Conservation (phyloP, 1,140 invertebrate genomes). For the Cydia fagiglandana region DNA sequence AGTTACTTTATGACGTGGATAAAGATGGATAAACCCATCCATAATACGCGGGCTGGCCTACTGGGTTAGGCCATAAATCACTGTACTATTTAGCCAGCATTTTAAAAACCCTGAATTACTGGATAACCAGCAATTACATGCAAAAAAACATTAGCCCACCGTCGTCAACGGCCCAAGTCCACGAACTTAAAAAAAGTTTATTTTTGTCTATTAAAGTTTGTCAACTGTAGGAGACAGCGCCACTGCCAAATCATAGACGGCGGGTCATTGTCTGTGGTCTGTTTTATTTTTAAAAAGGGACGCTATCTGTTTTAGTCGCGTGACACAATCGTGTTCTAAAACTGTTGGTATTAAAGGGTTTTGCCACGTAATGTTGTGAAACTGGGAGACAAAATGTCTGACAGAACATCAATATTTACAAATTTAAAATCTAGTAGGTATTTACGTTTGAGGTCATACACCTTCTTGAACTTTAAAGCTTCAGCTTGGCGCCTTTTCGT, state of each 20-base stretch:
- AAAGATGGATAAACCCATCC: no score
- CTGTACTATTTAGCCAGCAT: not conserved
- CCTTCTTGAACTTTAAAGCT: no score
- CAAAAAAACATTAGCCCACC: slow-evolving; percentile 5
- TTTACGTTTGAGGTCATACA: not conserved
- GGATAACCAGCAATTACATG: slow-evolving; percentile 18
- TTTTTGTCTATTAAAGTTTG: slow-evolving; percentile 26
- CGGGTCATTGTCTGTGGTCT: slow-evolving; percentile 26
- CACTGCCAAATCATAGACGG: slow-evolving; percentile 26
- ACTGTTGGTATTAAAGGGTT: not conserved
- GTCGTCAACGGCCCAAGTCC: not conserved
- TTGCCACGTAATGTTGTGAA: slow-evolving; percentile 13
- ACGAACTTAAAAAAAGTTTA: slow-evolving; percentile 23
- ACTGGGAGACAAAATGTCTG: not conserved
- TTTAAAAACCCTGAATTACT: not conserved
- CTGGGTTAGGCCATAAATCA: no score
- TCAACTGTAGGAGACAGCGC: slow-evolving; percentile 8
- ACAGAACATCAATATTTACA: slow-evolving; percentile 4
- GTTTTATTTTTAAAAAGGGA: slow-evolving; percentile 12
- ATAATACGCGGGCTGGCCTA: no score
- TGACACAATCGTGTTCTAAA: not conserved
- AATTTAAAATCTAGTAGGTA: not conserved
- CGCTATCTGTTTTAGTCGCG: slow-evolving; percentile 10
- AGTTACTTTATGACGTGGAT: no score
- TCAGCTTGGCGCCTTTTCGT: not conserved